These are phyloP conservation scores for Etheostoma nigrum DNA, from an alignment of 2,797 vertebrate genomes.

Conservation along the genomic window DNA sequence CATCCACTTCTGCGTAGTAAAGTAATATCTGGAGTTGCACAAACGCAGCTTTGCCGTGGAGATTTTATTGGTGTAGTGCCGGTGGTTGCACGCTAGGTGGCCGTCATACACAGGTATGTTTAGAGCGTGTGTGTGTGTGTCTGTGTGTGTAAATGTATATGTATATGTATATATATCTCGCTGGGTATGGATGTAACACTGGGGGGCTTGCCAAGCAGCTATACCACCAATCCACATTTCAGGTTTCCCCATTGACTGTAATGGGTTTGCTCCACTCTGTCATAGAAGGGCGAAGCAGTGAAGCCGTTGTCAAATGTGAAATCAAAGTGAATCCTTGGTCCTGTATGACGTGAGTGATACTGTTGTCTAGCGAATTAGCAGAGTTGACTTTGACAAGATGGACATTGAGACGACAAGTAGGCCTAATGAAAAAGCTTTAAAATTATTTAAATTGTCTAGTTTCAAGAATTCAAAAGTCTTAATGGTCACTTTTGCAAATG, in stretches of 20 bases:
- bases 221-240: neutral
- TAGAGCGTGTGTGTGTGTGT: too few species aligned
- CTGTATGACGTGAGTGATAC: neutral
- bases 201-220: neutral
- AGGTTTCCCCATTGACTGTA: too few species aligned
- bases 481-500: neutral
- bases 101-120: constrained; percentile 16
- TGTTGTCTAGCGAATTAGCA: neutral
- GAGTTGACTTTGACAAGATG: neutral
- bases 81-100: constrained; percentile 36
- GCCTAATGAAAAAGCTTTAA: neutral
- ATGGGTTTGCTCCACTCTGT: neutral
- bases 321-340: neutral
- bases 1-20: neutral
- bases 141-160: too few species aligned
- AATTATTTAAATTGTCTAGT: neutral
- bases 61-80: constrained; percentile 41
- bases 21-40: too few species aligned
- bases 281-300: neutral
- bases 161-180: too few species aligned
- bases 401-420: neutral
- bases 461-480: neutral
- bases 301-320: neutral
- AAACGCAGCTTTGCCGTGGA: neutral
- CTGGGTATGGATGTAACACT: too few species aligned